phyloP scores from a whole-genome alignment of 2,113 vertebrate genomes.

The Chloroceryle aenea region DNA sequence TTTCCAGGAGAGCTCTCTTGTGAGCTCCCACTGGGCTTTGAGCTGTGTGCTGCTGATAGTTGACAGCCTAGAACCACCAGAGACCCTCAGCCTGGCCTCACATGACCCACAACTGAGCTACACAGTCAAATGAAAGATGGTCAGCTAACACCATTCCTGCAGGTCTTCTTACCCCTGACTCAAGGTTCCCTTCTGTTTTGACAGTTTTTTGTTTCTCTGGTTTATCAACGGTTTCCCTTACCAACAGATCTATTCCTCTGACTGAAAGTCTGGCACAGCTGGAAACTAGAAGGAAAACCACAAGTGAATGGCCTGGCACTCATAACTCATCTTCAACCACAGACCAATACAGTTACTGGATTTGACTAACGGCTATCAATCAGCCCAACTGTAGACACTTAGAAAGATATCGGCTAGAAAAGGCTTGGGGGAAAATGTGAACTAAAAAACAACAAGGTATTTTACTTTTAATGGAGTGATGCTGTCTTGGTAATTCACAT shows the following conservation, averaged over 20 bases:
- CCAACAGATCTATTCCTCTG: conserved; percentile 76
- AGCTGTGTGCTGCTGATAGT: neutral
- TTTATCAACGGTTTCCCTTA: conserved; percentile 81
- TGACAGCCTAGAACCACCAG: neutral
- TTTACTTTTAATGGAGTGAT: neutral
- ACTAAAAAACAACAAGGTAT: neutral
- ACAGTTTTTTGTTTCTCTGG: conserved; percentile 81
- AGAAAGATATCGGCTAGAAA: conserved; percentile 36
- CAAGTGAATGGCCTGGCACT: conserved; percentile 79
- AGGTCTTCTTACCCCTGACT: neutral
- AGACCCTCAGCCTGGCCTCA: neutral
- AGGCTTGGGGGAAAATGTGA: conserved; percentile 35
- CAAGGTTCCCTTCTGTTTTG: conserved; percentile 10
- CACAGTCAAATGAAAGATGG: neutral
- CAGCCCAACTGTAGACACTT: conserved; percentile 75
- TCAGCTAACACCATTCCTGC: neutral
- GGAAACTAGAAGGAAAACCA: conserved; percentile 82
- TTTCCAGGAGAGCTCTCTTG: neutral
- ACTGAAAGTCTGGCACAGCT: conserved; percentile 78
- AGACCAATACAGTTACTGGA: conserved; percentile 78
- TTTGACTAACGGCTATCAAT: conserved; percentile 83
- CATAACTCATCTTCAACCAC: conserved; percentile 80
- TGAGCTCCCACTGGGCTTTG: neutral
- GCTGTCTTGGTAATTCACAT: neutral
- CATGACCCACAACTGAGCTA: neutral